Evolutionary conservation across 2,113 vertebrate species (phyloP).

Genomic region (Odobenus rosmarus): DNA sequence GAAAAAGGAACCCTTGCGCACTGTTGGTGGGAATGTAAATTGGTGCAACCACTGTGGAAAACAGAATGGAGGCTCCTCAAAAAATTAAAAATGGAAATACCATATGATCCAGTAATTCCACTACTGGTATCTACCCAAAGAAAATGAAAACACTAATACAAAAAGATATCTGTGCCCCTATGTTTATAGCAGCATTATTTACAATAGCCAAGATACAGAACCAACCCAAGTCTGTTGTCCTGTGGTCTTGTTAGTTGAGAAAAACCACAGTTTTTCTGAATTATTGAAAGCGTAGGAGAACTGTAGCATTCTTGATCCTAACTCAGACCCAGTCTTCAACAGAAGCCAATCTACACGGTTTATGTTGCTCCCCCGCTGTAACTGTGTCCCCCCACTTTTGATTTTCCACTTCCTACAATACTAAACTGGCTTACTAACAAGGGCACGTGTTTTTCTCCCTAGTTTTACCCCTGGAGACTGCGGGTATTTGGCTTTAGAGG

Average conservation of each 20-base stretch:
- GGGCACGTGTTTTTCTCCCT: not conserved
- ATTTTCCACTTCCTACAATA: too few relatives aligned
- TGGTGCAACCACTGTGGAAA: not conserved
- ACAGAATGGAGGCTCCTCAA: not conserved
- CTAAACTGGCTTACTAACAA: not conserved
- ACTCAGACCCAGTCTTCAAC: too few relatives aligned
- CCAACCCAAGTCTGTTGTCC: not conserved
- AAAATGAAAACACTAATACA: not conserved
- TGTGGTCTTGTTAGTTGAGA: too few relatives aligned
- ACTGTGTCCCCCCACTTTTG: too few relatives aligned
- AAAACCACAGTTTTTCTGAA: too few relatives aligned
- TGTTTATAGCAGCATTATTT: not conserved
- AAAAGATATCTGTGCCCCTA: not conserved
- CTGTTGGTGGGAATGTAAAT: not conserved
- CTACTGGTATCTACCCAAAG: not conserved
- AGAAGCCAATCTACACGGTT: too few relatives aligned
- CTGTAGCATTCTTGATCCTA: too few relatives aligned
- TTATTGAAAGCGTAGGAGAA: too few relatives aligned
- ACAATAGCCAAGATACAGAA: not conserved
- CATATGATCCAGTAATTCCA: not conserved
- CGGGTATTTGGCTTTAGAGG: not conserved
- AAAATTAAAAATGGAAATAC: not conserved
- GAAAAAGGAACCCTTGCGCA: not conserved
- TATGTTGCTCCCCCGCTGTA: too few relatives aligned
- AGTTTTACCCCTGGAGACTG: not conserved